Evolutionary conservation across 2,113 vertebrate species (phyloP).

Genomic region (Picathartes gymnocephalus): DNA sequence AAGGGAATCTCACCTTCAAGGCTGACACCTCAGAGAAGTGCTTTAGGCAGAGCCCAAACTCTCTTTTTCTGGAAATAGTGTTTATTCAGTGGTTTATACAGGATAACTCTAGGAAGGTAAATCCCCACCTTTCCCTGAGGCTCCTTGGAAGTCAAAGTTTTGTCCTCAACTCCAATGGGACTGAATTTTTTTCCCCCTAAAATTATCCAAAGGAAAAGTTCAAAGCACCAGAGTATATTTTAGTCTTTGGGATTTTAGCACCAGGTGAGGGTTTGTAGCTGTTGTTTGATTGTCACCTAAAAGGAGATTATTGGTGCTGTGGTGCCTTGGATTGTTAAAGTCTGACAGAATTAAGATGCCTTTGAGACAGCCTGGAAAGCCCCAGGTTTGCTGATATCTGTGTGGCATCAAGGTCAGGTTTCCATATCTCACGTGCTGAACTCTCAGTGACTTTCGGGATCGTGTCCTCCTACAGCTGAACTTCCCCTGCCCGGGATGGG

Average conservation of each 20-base stretch:
- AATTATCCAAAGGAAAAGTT: not conserved
- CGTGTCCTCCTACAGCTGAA: not conserved
- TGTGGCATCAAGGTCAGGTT: not conserved
- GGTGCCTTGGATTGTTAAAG: not conserved
- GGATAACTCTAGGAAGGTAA: not conserved
- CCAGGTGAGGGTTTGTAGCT: not conserved
- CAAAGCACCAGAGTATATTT: not conserved
- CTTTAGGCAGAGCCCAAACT: not conserved
- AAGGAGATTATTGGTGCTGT: not conserved
- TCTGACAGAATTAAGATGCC: not conserved
- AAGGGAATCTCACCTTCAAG: not conserved
- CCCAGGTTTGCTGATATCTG: not conserved
- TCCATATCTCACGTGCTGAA: not conserved
- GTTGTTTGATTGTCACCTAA: not conserved
- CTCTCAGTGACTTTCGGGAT: not conserved
- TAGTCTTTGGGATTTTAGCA: accelerated
- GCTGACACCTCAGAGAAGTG: not conserved
- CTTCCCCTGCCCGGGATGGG: not conserved
- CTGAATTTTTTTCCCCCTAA: not conserved
- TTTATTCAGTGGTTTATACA: not conserved
- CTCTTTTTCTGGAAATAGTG: not conserved
- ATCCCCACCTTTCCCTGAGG: not conserved
- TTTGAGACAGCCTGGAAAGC: not conserved
- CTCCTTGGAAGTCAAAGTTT: not conserved
- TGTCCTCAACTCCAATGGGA: not conserved